Base-by-base conservation (phyloP, 1,140 invertebrate species). In the Gonioctena quinquepunctata region DNA sequence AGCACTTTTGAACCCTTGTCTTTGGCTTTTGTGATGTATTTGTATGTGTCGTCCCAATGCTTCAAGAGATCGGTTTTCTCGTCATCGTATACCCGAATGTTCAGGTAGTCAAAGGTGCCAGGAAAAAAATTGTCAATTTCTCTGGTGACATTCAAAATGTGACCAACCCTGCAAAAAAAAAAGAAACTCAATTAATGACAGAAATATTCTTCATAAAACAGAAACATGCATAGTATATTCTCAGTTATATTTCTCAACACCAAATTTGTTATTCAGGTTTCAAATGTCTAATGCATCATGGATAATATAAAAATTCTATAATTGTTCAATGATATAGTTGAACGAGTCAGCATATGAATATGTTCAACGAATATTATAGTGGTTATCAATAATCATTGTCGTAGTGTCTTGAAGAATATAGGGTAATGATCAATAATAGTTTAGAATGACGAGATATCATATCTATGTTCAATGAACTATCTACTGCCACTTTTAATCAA, bases 91-190 rank as follows among this genome's bases (percentile, higher is more conserved):
- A 99, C 96, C 71, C 96, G 91, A 66, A 99, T 92, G 83, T 99
- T 99, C 76, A 94, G 87, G 81, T 99, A 99, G 81, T 96, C 91
- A 83, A 99, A 98, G 84, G 93, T 94, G 19, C 95, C 96, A 19
- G 97, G 97, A 83, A 98, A 99, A 84, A 99, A 99, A 85, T 99
- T 99, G 85, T 99, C 97, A 73, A 99, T 99, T 86, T 99, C 98
- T 79, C 94, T 88, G 2, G 97, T 98, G 22, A 99, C 96, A 84
- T 99, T 99, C 70, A 99, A 85, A 78, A 99, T 99, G 82, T 98
- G 94, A 60, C 92, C 90, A 69, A 99, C 94, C 23, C 96, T 98
- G 76, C 72, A 78, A 71, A 82, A 76, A 77, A 66, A 67, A 16
- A 60, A 60, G 23, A 18, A 8, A 27, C 13, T 13, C 25, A 60